Evolutionary conservation across 2,797 vertebrate genomes (phyloP).

Genomic region (Saguinus oedipus): DNA sequence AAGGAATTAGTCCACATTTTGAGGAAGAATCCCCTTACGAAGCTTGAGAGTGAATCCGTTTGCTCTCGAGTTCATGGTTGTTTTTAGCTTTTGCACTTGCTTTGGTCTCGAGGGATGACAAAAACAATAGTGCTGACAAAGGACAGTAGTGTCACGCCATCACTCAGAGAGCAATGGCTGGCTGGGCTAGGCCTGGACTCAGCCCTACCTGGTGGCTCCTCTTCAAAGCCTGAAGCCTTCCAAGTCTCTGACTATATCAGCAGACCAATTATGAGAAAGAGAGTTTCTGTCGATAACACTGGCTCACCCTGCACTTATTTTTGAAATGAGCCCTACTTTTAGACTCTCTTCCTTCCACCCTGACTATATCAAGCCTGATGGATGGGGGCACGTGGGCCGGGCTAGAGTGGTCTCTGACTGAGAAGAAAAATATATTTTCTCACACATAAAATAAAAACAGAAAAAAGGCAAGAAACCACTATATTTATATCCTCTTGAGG

Average conservation of each 20-base stretch:
- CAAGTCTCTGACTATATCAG: constrained; percentile 19
- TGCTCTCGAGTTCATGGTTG: neutral
- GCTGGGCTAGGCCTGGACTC: neutral
- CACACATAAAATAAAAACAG: neutral
- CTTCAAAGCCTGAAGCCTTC: neutral
- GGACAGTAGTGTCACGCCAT: fast-evolving
- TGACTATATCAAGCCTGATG: neutral
- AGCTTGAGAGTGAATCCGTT: neutral
- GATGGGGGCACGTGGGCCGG: neutral
- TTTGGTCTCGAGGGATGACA: neutral
- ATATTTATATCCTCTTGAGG: neutral
- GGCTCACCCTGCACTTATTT: constrained; percentile 12
- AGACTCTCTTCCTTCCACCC: neutral
- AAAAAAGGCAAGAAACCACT: neutral
- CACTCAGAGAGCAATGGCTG: fast-evolving
- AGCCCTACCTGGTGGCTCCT: neutral
- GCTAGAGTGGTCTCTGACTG: fast-evolving
- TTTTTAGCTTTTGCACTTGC: neutral
- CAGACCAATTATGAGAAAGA: neutral
- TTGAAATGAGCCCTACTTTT: neutral
- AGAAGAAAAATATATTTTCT: neutral
- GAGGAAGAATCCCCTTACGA: neutral
- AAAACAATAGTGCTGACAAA: neutral
- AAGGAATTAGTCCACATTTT: neutral
- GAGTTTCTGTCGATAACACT: neutral